phyloP scores from a whole-genome alignment of 2,113 vertebrate species.

The Anarhynchus alexandrinus region DNA sequence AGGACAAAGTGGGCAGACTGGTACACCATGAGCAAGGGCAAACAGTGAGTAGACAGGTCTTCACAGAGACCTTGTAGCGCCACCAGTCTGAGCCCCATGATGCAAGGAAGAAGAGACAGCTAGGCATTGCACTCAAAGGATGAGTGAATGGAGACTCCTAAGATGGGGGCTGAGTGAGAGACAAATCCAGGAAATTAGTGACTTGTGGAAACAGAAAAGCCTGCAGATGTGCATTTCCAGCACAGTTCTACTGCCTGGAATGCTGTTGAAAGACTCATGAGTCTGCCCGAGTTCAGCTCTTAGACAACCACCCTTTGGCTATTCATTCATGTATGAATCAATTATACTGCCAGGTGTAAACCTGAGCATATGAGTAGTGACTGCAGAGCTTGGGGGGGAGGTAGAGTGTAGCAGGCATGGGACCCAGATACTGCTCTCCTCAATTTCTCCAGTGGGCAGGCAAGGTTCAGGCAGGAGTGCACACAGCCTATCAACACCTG shows the following conservation, averaged over 20 bases:
- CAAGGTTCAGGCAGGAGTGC: background rate
- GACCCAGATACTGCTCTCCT: background rate
- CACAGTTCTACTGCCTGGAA: background rate
- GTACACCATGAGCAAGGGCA: rapidly evolving
- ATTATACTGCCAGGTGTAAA: background rate
- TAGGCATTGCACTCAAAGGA: background rate
- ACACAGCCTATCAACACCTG: background rate
- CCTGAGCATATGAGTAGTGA: background rate
- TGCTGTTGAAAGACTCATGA: background rate
- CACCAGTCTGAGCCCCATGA: background rate
- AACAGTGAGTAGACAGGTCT: background rate
- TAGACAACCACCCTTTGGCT: background rate
- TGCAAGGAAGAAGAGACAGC: background rate
- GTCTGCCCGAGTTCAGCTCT: background rate
- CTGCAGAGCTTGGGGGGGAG: background rate
- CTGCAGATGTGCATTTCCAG: background rate
- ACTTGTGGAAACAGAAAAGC: background rate
- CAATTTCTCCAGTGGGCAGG: background rate
- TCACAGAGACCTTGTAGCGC: background rate
- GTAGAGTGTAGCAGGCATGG: background rate
- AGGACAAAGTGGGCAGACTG: background rate
- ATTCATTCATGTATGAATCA: background rate
- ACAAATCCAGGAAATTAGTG: background rate
- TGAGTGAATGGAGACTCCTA: background rate
- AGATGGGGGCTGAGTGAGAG: background rate